phyloP scores from a whole-genome alignment of 2,797 vertebrate species.

The Tarsius wallacei region DNA sequence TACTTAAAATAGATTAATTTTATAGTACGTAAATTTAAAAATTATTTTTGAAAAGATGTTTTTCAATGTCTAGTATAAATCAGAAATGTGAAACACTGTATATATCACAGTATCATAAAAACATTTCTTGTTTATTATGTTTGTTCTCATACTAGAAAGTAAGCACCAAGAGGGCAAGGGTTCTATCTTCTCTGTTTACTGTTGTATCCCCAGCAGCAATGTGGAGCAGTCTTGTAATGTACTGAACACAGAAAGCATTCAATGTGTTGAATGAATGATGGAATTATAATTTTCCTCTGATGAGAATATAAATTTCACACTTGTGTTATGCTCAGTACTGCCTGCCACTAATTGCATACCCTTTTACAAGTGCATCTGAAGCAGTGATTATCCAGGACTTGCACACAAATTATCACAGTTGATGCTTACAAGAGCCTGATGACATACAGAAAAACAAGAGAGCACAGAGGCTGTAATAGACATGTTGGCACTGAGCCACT shows the following conservation, averaged over 20 bases:
- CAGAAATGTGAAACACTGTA: not conserved
- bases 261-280: not conserved
- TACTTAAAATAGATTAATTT: not conserved
- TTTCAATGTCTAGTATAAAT: not conserved
- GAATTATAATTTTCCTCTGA: not conserved
- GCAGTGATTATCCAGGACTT: not conserved
- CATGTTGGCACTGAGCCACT: not conserved
- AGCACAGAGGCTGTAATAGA: not conserved
- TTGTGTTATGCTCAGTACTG: not conserved
- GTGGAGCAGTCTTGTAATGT: not conserved
- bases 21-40: not conserved
- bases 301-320: not conserved
- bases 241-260: not conserved
- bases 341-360: not conserved
- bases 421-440: not conserved
- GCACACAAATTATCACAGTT: not conserved
- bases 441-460: not conserved
- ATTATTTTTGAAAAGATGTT: not conserved
- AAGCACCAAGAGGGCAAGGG: not conserved
- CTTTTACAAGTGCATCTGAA: not conserved
- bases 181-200: not conserved
- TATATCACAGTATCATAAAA: conserved; percentile 13
- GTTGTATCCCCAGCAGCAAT: not conserved
- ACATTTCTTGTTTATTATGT: not conserved
- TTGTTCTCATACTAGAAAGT: conserved; percentile 22